Conservation (phyloP, 2,888 invertebrate species). For the Agonum fuliginosum region DNA sequence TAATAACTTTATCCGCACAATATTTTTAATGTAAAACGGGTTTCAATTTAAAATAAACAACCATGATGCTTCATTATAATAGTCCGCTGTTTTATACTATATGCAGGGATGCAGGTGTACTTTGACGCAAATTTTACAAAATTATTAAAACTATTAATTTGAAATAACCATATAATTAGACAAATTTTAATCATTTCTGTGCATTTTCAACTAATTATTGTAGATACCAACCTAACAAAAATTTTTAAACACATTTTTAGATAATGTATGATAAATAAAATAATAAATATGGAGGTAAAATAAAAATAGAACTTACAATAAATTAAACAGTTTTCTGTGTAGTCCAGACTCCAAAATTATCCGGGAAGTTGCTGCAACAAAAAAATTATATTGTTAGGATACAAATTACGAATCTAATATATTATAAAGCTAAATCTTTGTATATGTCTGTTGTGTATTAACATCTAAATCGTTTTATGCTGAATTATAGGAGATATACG, state of each 20-base stretch:
- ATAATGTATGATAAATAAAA: too few relatives aligned
- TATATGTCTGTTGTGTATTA: too few relatives aligned
- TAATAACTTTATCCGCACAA: background rate
- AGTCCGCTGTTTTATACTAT: too few relatives aligned
- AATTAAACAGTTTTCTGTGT: background rate
- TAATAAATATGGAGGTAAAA: background rate
- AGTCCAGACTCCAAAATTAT: background rate
- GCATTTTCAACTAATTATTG: background rate
- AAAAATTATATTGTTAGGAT: too few relatives aligned
- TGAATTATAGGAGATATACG: too few relatives aligned
- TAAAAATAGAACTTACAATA: conserved; percentile 16
- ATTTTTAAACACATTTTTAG: too few relatives aligned
- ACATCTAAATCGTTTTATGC: too few relatives aligned
- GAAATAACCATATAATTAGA: background rate
- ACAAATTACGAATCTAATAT: too few relatives aligned
- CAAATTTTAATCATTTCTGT: conserved; percentile 1
- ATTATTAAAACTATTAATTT: conserved; percentile 1
- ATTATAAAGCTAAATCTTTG: too few relatives aligned
- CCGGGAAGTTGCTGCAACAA: conserved; percentile 1
- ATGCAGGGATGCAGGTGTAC: too few relatives aligned
- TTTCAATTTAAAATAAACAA: background rate
- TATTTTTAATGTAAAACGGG: background rate
- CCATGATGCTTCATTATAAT: background rate
- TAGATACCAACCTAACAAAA: background rate
- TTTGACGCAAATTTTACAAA: background rate